Conservation (phyloP, 2,888 invertebrate genomes). For the Boloria euphrosyne region DNA sequence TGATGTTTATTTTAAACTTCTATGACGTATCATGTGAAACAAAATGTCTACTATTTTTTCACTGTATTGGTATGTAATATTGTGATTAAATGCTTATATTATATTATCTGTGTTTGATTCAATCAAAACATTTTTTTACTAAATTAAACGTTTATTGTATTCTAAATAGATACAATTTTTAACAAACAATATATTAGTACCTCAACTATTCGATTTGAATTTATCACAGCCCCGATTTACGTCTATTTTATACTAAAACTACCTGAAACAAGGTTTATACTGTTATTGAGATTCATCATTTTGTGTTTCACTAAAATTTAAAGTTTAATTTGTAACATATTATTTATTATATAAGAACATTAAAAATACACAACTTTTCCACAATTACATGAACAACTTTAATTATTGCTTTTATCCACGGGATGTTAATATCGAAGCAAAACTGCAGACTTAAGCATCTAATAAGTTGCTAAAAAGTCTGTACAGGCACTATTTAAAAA, state of each 20-base stretch:
- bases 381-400: too few relatives aligned
- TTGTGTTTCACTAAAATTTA: not conserved
- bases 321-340: not conserved
- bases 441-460: too few relatives aligned
- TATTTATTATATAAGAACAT: not conserved
- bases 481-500: too few relatives aligned
- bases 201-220: slow-evolving; percentile 46
- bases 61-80: slow-evolving; percentile 31
- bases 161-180: slow-evolving; percentile 32
- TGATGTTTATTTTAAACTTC: slow-evolving; percentile 28
- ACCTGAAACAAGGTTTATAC: slow-evolving; percentile 44
- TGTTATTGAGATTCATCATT: not conserved
- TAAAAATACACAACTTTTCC: too few relatives aligned
- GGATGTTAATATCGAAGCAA: too few relatives aligned
- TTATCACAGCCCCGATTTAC: slow-evolving; percentile 65
- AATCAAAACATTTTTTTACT: slow-evolving; percentile 8
- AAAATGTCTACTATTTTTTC: slow-evolving; percentile 34
- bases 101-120: slow-evolving; percentile 20
- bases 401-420: too few relatives aligned
- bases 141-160: slow-evolving; percentile 37
- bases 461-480: too few relatives aligned
- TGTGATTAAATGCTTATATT: slow-evolving; percentile 38
- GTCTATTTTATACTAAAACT: slow-evolving; percentile 43
- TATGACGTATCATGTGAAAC: slow-evolving; percentile 27
- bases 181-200: slow-evolving; percentile 36